Percentiles rank a stretch among this genome's conserved stretches.
Conservation (phyloP, 2,113 vertebrate genomes). For the Ifrita kowaldi region DNA sequence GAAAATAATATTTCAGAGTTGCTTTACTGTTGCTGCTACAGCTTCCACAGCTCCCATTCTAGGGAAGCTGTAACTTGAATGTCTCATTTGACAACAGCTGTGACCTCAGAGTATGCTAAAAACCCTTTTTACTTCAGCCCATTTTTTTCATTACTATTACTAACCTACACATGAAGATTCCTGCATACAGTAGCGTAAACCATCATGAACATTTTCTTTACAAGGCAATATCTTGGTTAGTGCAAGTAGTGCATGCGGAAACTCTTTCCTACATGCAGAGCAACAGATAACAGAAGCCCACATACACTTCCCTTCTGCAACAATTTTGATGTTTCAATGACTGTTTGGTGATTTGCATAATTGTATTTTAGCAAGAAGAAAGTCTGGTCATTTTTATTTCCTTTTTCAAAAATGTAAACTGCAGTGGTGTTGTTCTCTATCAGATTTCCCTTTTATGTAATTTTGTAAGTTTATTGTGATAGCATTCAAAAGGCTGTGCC, state of each 20-base stretch:
- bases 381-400: constrained; percentile 57
- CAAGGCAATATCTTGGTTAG: neutral
- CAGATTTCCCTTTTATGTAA: constrained; percentile 75
- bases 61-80: neutral
- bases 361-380: constrained; percentile 37
- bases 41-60: neutral
- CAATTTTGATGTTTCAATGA: constrained; percentile 36
- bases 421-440: constrained; percentile 55
- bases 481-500: constrained; percentile 77
- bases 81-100: neutral
- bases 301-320: constrained; percentile 6
- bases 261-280: constrained; percentile 4
- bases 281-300: neutral
- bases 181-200: neutral
- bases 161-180: neutral
- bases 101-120: neutral
- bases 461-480: constrained; percentile 77
- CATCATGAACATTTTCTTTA: neutral
- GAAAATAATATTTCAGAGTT: neutral
- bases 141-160: neutral
- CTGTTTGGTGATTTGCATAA: constrained; percentile 11
- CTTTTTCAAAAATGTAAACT: constrained; percentile 63
- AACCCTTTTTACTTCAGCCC: neutral
- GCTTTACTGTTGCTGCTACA: neutral
- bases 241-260: neutral